phyloP scores from a whole-genome alignment of 2,888 invertebrate species.

The Pediacus dermestoides region DNA sequence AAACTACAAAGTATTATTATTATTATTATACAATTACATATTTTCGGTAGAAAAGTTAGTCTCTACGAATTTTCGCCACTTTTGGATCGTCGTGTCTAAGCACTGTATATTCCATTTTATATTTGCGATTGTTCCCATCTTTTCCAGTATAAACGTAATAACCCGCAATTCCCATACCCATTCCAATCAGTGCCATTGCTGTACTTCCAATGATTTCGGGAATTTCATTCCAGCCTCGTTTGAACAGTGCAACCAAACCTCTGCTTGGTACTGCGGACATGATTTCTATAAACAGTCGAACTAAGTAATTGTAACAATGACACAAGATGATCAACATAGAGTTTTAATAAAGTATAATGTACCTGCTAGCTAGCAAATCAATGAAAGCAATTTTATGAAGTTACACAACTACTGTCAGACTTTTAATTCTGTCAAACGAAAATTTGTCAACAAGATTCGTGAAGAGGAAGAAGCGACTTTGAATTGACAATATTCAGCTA shows the following conservation, averaged over 20 bases:
- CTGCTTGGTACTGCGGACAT: constrained; percentile 24
- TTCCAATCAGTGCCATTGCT: constrained; percentile 58
- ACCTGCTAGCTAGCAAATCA: too few relatives aligned
- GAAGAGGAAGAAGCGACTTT: too few relatives aligned
- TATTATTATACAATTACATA: constrained; percentile 11
- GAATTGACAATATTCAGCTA: too few relatives aligned
- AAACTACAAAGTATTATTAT: constrained; percentile 21
- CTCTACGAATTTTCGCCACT: constrained; percentile 54
- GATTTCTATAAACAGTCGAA: constrained; percentile 3
- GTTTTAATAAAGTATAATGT: too few relatives aligned
- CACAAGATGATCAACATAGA: too few relatives aligned
- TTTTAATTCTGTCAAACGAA: too few relatives aligned
- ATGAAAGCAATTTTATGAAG: too few relatives aligned
- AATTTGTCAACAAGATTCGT: too few relatives aligned
- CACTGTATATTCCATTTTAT: constrained; percentile 61
- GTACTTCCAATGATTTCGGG: constrained; percentile 66
- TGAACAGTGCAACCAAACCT: constrained; percentile 43
- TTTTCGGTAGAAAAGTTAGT: constrained; percentile 41
- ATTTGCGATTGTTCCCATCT: constrained; percentile 64
- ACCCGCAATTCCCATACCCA: constrained; percentile 50
- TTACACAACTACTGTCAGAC: too few relatives aligned
- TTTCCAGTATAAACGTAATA: constrained; percentile 47
- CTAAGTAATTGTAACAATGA: background rate
- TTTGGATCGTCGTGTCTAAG: constrained; percentile 66
- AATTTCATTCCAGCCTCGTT: constrained; percentile 62